Evolutionary conservation across 2,113 vertebrate genomes (phyloP).

Genomic region (Thryonomys swinderianus): DNA sequence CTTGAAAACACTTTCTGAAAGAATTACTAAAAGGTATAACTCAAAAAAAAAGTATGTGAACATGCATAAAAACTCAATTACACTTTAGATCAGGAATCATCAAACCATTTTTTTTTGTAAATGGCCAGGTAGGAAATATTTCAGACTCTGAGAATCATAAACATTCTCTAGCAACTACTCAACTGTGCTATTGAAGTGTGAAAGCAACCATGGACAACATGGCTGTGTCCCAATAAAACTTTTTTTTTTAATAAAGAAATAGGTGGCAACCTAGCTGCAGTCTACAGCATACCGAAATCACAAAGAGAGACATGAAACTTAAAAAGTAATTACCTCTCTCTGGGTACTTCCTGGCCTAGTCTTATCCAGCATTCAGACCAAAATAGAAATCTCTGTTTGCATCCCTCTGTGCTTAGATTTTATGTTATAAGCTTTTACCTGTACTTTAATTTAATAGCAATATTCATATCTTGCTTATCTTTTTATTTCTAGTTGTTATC

Average conservation of each 20-base stretch:
- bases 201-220: neutral
- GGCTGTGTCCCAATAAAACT: neutral
- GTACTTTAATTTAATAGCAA: neutral
- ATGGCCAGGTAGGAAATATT: neutral
- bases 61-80: neutral
- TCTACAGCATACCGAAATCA: neutral
- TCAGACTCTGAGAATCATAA: neutral
- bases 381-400: neutral
- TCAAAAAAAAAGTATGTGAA: neutral
- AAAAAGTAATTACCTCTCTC: neutral
- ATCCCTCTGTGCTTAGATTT: neutral
- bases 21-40: neutral
- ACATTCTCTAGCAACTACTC: neutral
- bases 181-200: neutral
- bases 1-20: neutral
- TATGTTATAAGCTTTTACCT: neutral
- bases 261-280: neutral
- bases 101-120: neutral
- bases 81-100: neutral
- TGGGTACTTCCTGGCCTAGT: neutral
- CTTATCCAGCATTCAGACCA: neutral
- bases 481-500: slow-evolving; percentile 3
- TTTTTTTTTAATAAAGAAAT: neutral
- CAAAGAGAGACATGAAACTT: neutral
- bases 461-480: neutral